phyloP scores from a whole-genome alignment of 2,797 vertebrate genomes.

The Hozukius guyotensis region DNA sequence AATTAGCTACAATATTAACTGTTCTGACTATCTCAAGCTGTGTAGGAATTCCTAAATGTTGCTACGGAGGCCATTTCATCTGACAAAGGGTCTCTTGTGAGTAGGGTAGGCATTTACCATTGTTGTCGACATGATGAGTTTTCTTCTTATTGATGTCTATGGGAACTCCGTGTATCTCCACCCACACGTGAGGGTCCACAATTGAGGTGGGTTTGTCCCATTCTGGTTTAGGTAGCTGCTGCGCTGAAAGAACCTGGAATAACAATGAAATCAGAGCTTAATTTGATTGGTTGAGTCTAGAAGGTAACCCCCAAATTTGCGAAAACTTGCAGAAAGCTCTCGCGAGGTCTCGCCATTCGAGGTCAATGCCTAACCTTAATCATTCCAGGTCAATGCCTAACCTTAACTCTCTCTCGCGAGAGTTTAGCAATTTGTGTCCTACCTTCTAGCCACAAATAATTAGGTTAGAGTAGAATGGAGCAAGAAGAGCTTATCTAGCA shows the following conservation, averaged over 20 bases:
- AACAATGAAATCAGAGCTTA: neutral
- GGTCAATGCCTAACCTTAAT: too few relatives aligned
- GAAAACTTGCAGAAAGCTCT: too few relatives aligned
- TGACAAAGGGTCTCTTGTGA: neutral
- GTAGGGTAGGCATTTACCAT: conserved; percentile 79
- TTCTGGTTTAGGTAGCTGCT: conserved; percentile 95
- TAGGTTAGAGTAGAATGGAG: neutral
- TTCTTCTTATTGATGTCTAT: conserved; percentile 88
- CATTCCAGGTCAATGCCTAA: too few relatives aligned
- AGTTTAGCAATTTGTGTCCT: accelerated
- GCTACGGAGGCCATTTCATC: neutral
- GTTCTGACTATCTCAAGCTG: neutral
- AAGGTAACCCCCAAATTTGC: too few relatives aligned
- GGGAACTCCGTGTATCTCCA: conserved; percentile 89
- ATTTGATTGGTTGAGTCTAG: neutral
- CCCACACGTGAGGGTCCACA: conserved; percentile 93
- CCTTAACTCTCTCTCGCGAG: too few relatives aligned
- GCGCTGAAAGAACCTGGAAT: conserved; percentile 91
- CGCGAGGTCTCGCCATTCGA: too few relatives aligned
- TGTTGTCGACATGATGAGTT: conserved; percentile 90
- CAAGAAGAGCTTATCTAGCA: neutral
- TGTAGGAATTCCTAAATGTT: neutral
- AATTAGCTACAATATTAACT: neutral
- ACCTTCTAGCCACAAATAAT: too few relatives aligned
- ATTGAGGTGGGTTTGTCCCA: conserved; percentile 91